phyloP scores from a whole-genome alignment of 2,797 vertebrate species.

The Schizothorax lantsangensis region DNA sequence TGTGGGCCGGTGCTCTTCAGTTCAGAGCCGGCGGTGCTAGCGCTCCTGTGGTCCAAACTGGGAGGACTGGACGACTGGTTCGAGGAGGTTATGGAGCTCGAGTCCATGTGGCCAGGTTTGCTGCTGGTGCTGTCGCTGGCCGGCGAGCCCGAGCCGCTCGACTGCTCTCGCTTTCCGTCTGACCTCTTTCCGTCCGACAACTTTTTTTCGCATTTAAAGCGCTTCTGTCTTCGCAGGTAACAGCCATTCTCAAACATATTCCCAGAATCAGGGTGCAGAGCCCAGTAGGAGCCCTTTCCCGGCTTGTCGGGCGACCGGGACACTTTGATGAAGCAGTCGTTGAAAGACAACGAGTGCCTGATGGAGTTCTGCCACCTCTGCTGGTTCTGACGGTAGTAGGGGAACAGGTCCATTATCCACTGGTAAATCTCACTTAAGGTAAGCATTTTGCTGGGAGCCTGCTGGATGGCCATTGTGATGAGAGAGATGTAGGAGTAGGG shows the following conservation, averaged over 20 bases:
- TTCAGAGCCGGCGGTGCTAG: slow-evolving; percentile 75
- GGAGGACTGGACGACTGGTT: slow-evolving; percentile 84
- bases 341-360: slow-evolving; percentile 96
- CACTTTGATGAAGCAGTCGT: slow-evolving; percentile 97
- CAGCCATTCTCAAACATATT: slow-evolving; percentile 99
- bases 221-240: slow-evolving; percentile 94
- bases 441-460: slow-evolving; percentile 95
- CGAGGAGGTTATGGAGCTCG: slow-evolving; percentile 78
- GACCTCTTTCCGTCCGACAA: slow-evolving; percentile 70
- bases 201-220: slow-evolving; percentile 97
- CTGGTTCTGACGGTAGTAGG: slow-evolving; percentile 95
- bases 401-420: slow-evolving; percentile 99
- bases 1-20: slow-evolving; percentile 83
- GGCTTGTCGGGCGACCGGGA: slow-evolving; percentile 96
- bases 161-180: slow-evolving; percentile 85
- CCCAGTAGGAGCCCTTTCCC: slow-evolving; percentile 97
- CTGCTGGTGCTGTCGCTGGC: slow-evolving; percentile 75
- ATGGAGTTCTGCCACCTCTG: slow-evolving; percentile 99
- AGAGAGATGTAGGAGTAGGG: slow-evolving; percentile 98
- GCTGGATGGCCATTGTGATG: slow-evolving; percentile 98
- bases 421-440: slow-evolving; percentile 97
- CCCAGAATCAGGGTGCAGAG: slow-evolving; percentile 94
- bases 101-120: slow-evolving; percentile 82
- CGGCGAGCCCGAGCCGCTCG: slow-evolving; percentile 79
- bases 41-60: slow-evolving; percentile 85